Percentiles rank a stretch among this genome's conserved stretches.
phyloP scores from a whole-genome alignment of 1,140 invertebrate species.

The Penaeus japonicus region DNA sequence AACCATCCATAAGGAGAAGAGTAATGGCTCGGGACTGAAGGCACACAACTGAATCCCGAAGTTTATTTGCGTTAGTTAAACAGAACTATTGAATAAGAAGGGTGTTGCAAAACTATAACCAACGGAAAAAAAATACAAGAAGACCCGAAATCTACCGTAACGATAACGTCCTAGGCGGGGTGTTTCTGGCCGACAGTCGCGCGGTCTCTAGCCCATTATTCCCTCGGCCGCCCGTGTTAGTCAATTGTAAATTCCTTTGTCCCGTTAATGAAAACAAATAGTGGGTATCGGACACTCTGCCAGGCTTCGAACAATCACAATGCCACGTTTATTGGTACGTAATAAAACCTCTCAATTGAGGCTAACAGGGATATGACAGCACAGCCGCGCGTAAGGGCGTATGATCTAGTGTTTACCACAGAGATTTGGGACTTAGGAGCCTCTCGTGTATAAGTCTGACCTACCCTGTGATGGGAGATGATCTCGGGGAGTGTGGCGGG shows the following conservation, averaged over 20 bases:
- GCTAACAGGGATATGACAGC: background rate
- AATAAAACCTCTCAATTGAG: constrained; percentile 39
- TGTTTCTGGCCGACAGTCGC: constrained; percentile 7
- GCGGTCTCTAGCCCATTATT: constrained; percentile 35
- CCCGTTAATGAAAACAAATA: constrained; percentile 56
- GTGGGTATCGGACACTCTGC: constrained; percentile 49
- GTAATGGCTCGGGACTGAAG: background rate
- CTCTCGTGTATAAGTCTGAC: background rate
- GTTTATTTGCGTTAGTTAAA: too few relatives aligned
- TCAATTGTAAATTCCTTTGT: constrained; percentile 52
- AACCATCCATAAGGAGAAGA: background rate
- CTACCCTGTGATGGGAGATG: background rate
- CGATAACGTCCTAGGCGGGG: background rate
- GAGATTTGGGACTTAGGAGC: background rate
- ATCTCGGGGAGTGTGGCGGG: background rate
- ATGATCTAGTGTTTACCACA: background rate
- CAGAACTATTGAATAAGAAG: too few relatives aligned
- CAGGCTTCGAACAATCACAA: constrained; percentile 49
- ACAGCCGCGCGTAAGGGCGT: background rate
- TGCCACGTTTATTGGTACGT: constrained; percentile 50
- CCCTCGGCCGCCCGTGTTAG: constrained; percentile 42
- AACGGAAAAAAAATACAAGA: background rate
- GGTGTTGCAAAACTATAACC: too few relatives aligned
- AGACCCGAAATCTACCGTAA: background rate
- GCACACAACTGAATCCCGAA: too few relatives aligned